Evolutionary conservation across 64 coral and sea anemone species (phyloP), one percentile per base, ranked within the genome.

Genomic region (Stichodactyla mertensii): DNA sequence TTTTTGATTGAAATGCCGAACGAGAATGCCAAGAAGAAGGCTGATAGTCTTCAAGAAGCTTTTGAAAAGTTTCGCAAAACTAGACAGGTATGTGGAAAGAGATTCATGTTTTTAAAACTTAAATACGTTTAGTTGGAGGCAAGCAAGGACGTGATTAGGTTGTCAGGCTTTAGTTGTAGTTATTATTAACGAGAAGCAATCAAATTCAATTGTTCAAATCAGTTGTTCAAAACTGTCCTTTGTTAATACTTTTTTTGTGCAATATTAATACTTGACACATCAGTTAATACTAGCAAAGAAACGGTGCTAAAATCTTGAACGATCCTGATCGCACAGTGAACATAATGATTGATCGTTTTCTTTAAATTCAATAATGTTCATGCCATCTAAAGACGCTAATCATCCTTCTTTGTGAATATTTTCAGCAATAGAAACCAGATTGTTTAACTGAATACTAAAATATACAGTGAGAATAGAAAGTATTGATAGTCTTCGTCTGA

Each of bases 21-120:
- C 52, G 82, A 14, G 51, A 86, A 87, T 74, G 59, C 27, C 16
- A 88, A 71, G 19, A 20, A 89, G 31, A 89, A 95, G 18, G 52
- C 71, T 6, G 82, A 74, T 11, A 97, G 82, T 74, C 82, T 97
- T 6, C 94, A 97, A 66, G 91, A 97, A 57, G 94, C 94, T 88
- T 97, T 97, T 79, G 82, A 93, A 52, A 97, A 90, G 86, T 97
- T 97, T 79, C 91, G 94, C 26, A 97, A 89, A 89, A 86, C 62
- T 22, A 86, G 94, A 86, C 94, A 97, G 91, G 94, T 97, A 85
- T 81, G 7, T 54, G 6, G 31, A 20, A 55, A 58, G 2, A 11
- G 23, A 31, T 23, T 74, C 24, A 4, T 74, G 8, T 10, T 74
- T 26, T 69, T 74, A 9, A 74, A 27, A n/a, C 12, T 11, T 1